Evolutionary conservation across 1,140 invertebrate genomes (phyloP).

Genomic region (Tribolium castaneum): DNA sequence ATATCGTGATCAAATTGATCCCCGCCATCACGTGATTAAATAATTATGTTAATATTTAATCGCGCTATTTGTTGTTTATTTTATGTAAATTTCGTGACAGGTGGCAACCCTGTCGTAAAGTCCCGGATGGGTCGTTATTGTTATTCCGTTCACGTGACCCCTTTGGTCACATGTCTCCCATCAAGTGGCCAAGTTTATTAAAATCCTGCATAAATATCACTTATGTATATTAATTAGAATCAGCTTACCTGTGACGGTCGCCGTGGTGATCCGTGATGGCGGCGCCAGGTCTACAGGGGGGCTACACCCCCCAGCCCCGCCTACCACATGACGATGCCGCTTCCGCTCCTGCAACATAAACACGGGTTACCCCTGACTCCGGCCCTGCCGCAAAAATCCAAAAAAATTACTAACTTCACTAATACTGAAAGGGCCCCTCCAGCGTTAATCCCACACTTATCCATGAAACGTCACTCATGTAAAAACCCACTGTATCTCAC

Average conservation of each 20-base stretch:
- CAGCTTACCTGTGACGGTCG: slow-evolving; percentile 62
- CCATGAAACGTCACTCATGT: slow-evolving; percentile 23
- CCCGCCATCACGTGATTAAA: not conserved
- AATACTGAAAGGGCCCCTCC: not conserved
- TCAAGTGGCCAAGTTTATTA: not conserved
- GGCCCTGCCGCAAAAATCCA: not conserved
- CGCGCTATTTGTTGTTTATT: not conserved
- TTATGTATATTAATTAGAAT: slow-evolving; percentile 26
- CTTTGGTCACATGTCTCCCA: not conserved
- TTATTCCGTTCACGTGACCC: not conserved
- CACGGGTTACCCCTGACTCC: slow-evolving; percentile 6
- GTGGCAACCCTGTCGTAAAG: too few relatives aligned
- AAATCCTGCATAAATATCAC: not conserved
- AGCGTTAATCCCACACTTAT: slow-evolving; percentile 21
- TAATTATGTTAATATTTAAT: not conserved
- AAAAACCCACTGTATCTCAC: not conserved
- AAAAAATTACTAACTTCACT: slow-evolving; percentile 3
- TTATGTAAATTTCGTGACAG: not conserved
- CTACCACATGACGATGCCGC: slow-evolving; percentile 59
- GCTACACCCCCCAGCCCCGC: slow-evolving; percentile 61
- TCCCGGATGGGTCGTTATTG: not conserved
- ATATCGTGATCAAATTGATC: not conserved
- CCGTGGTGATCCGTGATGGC: slow-evolving; percentile 64
- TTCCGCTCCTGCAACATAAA: slow-evolving; percentile 46
- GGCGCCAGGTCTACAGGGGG: slow-evolving; percentile 63